Evolutionary conservation across 2,797 vertebrate genomes (phyloP).

Genomic region (Monodelphis domestica): DNA sequence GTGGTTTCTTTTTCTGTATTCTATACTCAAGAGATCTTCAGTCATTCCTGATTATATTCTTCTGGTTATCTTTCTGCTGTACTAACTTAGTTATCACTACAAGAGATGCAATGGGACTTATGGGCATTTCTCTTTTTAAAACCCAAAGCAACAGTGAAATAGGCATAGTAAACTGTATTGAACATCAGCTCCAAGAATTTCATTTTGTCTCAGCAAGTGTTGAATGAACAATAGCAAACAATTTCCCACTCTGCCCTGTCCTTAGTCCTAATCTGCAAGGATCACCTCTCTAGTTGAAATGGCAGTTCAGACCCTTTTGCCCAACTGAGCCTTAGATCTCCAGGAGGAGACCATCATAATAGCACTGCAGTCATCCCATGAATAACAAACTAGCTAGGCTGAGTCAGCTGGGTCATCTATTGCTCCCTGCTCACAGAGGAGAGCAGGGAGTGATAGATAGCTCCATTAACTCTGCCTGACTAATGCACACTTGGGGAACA

Average conservation of each 20-base stretch:
- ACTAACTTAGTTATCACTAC: constrained; percentile 19
- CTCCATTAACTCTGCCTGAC: constrained; percentile 65
- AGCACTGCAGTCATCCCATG: constrained; percentile 24
- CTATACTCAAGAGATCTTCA: neutral
- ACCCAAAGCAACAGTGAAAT: constrained; percentile 16
- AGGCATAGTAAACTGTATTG: constrained; percentile 1
- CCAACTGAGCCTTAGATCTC: constrained; percentile 9
- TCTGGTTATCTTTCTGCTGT: neutral
- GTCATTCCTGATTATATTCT: neutral
- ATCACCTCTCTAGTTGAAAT: constrained; percentile 21
- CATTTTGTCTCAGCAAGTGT: neutral
- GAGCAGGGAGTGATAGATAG: constrained; percentile 65
- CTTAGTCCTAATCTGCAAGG: constrained; percentile 8
- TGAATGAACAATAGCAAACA: constrained; percentile 9
- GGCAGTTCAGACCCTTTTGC: constrained; percentile 32
- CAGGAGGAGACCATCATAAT: neutral
- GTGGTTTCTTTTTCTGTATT: constrained; percentile 24
- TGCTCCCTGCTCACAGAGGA: constrained; percentile 50
- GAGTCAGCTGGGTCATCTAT: constrained; percentile 58
- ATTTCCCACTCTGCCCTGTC: neutral
- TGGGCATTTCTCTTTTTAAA: neutral
- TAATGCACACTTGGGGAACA: constrained; percentile 60
- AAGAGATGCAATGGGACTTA: neutral
- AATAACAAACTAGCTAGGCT: constrained; percentile 58
- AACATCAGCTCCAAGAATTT: constrained; percentile 33